phyloP scores from a whole-genome alignment of 2,888 invertebrate species.

The Tridacna gigas region DNA sequence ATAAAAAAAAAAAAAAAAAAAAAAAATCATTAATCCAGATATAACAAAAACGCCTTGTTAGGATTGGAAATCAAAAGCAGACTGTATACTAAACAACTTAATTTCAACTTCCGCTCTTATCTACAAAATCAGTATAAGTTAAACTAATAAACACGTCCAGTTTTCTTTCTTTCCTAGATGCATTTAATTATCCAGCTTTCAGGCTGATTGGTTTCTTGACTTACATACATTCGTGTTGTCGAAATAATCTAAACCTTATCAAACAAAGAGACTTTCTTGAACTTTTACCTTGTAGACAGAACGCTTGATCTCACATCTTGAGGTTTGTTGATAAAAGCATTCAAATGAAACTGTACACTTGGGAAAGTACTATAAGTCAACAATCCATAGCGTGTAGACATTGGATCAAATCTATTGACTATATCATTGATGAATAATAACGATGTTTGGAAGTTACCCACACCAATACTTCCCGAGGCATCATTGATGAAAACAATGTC shows the following conservation, averaged over 20 bases:
- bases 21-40: too few species aligned
- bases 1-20: too few species aligned
- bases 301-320: neutral
- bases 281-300: neutral
- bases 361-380: neutral
- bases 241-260: neutral
- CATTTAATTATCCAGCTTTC: too few species aligned
- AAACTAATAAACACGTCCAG: too few species aligned
- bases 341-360: conserved; percentile 1
- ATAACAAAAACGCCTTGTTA: too few species aligned
- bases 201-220: too few species aligned
- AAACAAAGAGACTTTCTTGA: neutral
- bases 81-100: too few species aligned
- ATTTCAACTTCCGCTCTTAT: too few species aligned
- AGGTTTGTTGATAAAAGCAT: neutral
- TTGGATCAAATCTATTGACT: neutral
- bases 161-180: too few species aligned
- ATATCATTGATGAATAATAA: neutral
- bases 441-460: neutral
- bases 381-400: neutral
- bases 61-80: too few species aligned
- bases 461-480: conserved; percentile 7
- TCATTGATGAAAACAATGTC: conserved; percentile 6
- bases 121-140: too few species aligned
- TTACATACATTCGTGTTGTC: neutral